Evolutionary conservation across 2,888 invertebrate species (phyloP), one percentile per base, ranked within the genome.

Genomic region (Herminia tarsipennalis): DNA sequence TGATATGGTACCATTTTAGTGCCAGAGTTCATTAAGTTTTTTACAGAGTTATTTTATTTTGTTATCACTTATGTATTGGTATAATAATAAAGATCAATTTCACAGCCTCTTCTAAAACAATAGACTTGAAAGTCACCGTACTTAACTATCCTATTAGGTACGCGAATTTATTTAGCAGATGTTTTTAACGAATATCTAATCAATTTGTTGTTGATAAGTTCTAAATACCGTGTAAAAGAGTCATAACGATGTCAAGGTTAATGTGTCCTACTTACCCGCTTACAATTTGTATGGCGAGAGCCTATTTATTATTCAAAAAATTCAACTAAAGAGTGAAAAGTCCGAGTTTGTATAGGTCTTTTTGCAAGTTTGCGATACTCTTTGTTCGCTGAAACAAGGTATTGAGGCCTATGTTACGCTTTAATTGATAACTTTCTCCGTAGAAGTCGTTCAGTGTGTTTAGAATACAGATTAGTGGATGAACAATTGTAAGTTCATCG

Each of bases 221-320:
- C 52, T 62, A 64, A 68, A 63, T 39, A 22, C 41, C 33, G 43
- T 53, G 24, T 62, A 49, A 55, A 61, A 63, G 49, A 60, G 50
- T 57, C 46, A 43, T 35, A 51, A 62, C 64, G 47, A 65, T 78
- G 86, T 84, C 86, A 86, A 83, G 86, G 86, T 60, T 66, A 76
- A 59, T 43, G 60, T 63, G 81, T 61, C 68, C 83, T 41, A 82
- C 69, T 83, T 66, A 82, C 81, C 61, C 36, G 50, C 39, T 68
- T 64, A 34, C 1, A 44, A 29, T 28, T 75, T 56, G 35, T 46
- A 24, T 53, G 38, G 42, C 39, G 20, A 52, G 50, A 48, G 48
- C 53, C 46, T 48, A 35, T 22, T 25, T 37, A 25, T 36, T 43
- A 29, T 43, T 43, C 36, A 18, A 25, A 37, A 43, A 21, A 24